Conservation (phyloP, 2,888 invertebrate species). For the Xanthorhoe designata region DNA sequence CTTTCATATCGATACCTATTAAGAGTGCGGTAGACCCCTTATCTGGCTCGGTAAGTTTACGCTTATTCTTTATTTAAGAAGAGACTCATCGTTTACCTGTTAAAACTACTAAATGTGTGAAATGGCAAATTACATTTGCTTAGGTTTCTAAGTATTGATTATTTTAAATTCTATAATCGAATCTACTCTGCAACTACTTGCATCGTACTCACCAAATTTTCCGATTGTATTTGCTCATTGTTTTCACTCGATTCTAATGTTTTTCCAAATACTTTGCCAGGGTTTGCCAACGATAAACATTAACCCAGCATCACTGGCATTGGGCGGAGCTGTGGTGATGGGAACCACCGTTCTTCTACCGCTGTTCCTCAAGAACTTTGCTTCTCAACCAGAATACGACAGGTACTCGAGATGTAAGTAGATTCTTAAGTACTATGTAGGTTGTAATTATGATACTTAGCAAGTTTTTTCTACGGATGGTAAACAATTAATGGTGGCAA, state of each 20-base stretch:
- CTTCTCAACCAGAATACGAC: slow-evolving; percentile 45
- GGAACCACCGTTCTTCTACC: slow-evolving; percentile 85
- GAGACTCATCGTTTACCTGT: neutral
- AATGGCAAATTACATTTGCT: too few relatives aligned
- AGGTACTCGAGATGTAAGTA: slow-evolving; percentile 68
- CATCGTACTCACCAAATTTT: too few relatives aligned
- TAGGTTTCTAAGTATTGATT: too few relatives aligned
- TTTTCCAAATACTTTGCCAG: slow-evolving; percentile 51
- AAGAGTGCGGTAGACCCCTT: slow-evolving; percentile 77
- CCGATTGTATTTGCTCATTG: too few relatives aligned
- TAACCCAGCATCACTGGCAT: slow-evolving; percentile 85
- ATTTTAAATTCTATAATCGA: too few relatives aligned
- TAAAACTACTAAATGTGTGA: neutral
- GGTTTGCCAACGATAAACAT: slow-evolving; percentile 85
- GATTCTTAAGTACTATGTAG: too few relatives aligned
- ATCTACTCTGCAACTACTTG: too few relatives aligned
- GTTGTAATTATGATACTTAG: too few relatives aligned
- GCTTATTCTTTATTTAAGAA: neutral
- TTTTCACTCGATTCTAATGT: neutral
- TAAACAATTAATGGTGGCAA: too few relatives aligned
- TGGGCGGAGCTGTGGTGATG: slow-evolving; percentile 85
- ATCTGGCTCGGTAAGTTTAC: slow-evolving; percentile 51
- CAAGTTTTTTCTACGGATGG: neutral
- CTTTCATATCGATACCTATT: slow-evolving; percentile 88
- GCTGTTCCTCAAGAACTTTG: slow-evolving; percentile 64